A percentile compares a stretch with the other conserved stretches of the same genome.
Evolutionary conservation across 2,888 invertebrate species (phyloP).

Genomic region (Leptinotarsa rubiginosa): DNA sequence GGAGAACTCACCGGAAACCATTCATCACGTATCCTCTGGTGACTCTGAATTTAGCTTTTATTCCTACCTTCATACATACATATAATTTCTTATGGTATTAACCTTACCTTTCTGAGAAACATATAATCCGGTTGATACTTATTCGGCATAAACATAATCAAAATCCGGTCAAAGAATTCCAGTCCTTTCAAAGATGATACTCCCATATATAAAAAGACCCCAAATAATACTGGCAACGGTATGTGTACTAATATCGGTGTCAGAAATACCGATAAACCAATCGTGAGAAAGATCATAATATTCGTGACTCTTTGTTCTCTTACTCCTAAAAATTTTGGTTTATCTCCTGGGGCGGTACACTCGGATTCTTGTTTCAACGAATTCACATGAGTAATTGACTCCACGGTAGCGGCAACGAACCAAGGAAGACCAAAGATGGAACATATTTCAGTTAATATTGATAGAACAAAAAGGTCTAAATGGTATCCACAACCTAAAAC

Average conservation of each 20-base stretch:
- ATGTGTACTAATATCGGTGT: constrained; percentile 90
- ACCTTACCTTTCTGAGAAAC: constrained; percentile 89
- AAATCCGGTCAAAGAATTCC: constrained; percentile 94
- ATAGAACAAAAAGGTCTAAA: constrained; percentile 90
- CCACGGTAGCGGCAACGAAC: constrained; percentile 97
- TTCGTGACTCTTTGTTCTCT: constrained; percentile 94
- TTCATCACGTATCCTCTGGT: too few relatives aligned
- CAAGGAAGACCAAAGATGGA: constrained; percentile 93
- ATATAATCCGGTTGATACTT: constrained; percentile 99
- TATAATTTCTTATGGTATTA: too few relatives aligned
- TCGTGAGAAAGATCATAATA: constrained; percentile 88
- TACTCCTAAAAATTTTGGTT: constrained; percentile 95
- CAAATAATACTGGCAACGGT: constrained; percentile 97
- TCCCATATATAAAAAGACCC: constrained; percentile 98
- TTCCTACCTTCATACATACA: too few relatives aligned
- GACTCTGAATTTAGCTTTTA: too few relatives aligned
- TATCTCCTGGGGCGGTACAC: constrained; percentile 97
- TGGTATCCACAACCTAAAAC: constrained; percentile 82
- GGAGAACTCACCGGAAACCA: too few relatives aligned
- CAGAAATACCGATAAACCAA: constrained; percentile 76
- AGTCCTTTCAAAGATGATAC: constrained; percentile 94
- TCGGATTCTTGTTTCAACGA: constrained; percentile 95
- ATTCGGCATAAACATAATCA: constrained; percentile 97
- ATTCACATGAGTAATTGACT: constrained; percentile 97
- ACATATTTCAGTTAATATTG: constrained; percentile 89